Conservation (phyloP, 2,113 vertebrate genomes). For the Halichoeres trimaculatus region DNA sequence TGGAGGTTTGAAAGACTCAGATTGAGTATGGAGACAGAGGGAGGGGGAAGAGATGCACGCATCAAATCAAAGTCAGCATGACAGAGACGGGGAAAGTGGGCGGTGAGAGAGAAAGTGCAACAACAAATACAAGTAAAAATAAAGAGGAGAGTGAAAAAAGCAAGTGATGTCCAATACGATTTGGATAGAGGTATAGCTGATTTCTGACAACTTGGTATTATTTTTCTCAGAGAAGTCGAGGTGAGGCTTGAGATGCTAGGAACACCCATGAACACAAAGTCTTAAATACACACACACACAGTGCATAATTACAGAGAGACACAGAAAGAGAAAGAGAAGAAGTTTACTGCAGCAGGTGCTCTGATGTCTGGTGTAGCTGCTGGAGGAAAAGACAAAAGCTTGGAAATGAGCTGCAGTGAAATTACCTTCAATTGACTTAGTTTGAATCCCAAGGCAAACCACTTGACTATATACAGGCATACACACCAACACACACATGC, state of each 20-base stretch:
- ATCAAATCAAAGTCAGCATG: conserved; percentile 53
- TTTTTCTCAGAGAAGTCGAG: conserved; percentile 56
- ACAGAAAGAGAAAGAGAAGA: not conserved
- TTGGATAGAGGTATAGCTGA: conserved; percentile 20
- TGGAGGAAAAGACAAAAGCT: conserved; percentile 35
- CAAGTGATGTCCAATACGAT: not conserved
- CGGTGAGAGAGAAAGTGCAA: conserved; percentile 41
- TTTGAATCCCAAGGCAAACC: conserved; percentile 45
- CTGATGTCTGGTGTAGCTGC: conserved; percentile 25
- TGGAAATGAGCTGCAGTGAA: conserved; percentile 53
- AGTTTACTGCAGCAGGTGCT: conserved; percentile 41
- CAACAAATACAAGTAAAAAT: conserved; percentile 49
- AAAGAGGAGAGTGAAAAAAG: conserved; percentile 20
- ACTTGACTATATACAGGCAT: conserved; percentile 8
- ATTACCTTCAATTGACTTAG: conserved; percentile 58
- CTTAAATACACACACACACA: conserved; percentile 1
- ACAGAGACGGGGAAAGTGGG: conserved; percentile 51
- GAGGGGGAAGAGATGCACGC: conserved; percentile 22
- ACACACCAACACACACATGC: conserved; percentile 4
- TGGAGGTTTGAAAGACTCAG: conserved; percentile 55
- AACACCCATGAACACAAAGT: not conserved
- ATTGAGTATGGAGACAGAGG: conserved; percentile 61
- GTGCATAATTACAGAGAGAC: not conserved
- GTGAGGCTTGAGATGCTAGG: conserved; percentile 27
- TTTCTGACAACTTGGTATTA: conserved; percentile 39